Conservation (phyloP, 2,888 invertebrate species). For the Automeris io region DNA sequence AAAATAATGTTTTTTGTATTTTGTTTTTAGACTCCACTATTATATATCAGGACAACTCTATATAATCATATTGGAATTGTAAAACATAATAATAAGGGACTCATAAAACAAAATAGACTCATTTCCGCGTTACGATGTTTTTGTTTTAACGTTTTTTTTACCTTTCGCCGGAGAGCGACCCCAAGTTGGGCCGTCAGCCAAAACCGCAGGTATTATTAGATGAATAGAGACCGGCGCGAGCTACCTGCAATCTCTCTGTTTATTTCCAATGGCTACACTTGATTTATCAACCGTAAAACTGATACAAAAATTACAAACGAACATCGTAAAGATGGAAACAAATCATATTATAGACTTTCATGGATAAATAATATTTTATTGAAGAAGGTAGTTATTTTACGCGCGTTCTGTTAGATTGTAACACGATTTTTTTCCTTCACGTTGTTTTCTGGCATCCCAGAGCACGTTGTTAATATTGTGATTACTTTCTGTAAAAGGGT, state of each 20-base stretch:
- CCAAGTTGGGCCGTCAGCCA: slow-evolving; percentile 57
- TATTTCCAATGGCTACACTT: slow-evolving; percentile 20
- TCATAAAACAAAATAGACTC: neutral
- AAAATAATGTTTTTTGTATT: no score
- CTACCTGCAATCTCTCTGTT: slow-evolving; percentile 51
- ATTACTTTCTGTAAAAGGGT: no score
- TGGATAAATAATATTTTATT: no score
- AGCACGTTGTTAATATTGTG: no score
- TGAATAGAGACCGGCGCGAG: slow-evolving; percentile 47
- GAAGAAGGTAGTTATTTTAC: no score
- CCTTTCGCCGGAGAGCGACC: slow-evolving; percentile 38
- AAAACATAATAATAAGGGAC: no score
- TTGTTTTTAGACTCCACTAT: no score
- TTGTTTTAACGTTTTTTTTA: slow-evolving; percentile 8
- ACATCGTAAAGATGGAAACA: neutral
- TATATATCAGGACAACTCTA: no score
- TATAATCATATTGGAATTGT: no score
- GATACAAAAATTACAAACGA: slow-evolving; percentile 5
- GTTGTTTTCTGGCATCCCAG: no score
- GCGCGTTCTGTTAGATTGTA: no score
- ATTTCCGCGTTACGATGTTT: slow-evolving; percentile 4
- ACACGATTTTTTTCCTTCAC: no score
- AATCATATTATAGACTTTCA: neutral
- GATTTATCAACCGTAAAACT: slow-evolving; percentile 24
- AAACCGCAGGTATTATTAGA: slow-evolving; percentile 66